Base-by-base conservation (phyloP, 2,113 vertebrate species). In the Smithornis capensis region DNA sequence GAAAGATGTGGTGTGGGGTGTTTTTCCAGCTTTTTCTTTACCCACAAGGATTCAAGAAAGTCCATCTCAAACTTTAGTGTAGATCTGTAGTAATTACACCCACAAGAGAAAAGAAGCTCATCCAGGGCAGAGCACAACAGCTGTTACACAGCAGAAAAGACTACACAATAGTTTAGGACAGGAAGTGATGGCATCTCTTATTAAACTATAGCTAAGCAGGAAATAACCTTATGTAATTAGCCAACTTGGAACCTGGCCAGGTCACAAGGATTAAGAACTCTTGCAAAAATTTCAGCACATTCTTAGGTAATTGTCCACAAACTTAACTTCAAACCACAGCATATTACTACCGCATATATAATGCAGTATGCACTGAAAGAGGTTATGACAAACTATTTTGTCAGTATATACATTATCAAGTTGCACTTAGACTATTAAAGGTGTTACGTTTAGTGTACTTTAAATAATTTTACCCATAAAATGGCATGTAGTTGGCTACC, bases 121-220 rank as follows among this genome's bases (percentile, higher is more conserved):
- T 76, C 53, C 2, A 3, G 67, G 27, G 33, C 1, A 9, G 45
- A 71, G 37, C 10, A 40, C 70, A 71, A 17, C n/a, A 65, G 67
- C 67, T 87, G 21, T 73, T 73, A 53, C 42, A 38, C 29, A 87
- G 70, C 62, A 83, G 59, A 85, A 35, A 50, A 40, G 50, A 55
- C 50, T 59, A 74, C 44, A 75, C 71, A 80, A 38, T 63, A 55
- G 77, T 73, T 88, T 23, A 77, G 82, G 71, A 80, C 67, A 71
- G 95, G 89, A 95, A 96, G 84, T 91, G 94, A 96, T 89, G 91
- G 50, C 86, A 96, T 94, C 83, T 53, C 81, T 71, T 69, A 89
- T 49, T 75, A 77, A 96, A 89, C 55, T 85, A 78, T 42, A 83
- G 69, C 82, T 90, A 89, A 73, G 80, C 83, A 90, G 89, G 84